Evolutionary conservation across 2,888 invertebrate species (phyloP), one percentile per base, ranked within the genome.

Genomic region (Catocala nupta): DNA sequence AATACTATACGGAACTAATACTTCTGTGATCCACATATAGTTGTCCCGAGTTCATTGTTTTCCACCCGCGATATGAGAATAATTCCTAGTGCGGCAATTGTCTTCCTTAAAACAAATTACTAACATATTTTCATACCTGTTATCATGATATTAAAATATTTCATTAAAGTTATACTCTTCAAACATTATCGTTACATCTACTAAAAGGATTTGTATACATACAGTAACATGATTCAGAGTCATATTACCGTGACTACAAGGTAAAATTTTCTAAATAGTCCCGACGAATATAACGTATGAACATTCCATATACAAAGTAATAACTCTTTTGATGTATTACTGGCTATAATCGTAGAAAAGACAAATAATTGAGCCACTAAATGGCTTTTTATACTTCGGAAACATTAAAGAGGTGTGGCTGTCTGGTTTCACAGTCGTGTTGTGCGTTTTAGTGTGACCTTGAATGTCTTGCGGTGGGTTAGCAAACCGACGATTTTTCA

Each of bases 371-470:
- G 25, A 10, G 12, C 5, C 8, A 34, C 43, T 49, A 58, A 63
- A 65, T 66, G 59, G 47, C 55, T 12, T 68, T 63, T 64, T 63
- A 55, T 54, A 58, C 44, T 55, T 33, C 42, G 8, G 51, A 55
- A 62, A 52, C 58, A 56, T 50, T 66, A 60, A 70, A 72, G 44
- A 60, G 55, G 70, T 58, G 73, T 66, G 58, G 47, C 47, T 49
- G 13, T 42, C 45, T 54, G 43, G 49, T 55, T 54, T 55, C 34
- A 53, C 44, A 55, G 52, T 11, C 4, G 45, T 13, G 9, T 42
- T 42, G 55, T 16, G 33, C 7, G 34, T 36, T 57, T 50, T 39
- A 55, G n/a, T 36, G 7, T 6, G 3, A 45, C 43, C 34, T 55
- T n/a, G 7, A 25, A 51, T 6, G 9, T 34, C 45, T 47, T 39